phyloP scores from a whole-genome alignment of 2,888 invertebrate species.

The Drosophila rubida region DNA sequence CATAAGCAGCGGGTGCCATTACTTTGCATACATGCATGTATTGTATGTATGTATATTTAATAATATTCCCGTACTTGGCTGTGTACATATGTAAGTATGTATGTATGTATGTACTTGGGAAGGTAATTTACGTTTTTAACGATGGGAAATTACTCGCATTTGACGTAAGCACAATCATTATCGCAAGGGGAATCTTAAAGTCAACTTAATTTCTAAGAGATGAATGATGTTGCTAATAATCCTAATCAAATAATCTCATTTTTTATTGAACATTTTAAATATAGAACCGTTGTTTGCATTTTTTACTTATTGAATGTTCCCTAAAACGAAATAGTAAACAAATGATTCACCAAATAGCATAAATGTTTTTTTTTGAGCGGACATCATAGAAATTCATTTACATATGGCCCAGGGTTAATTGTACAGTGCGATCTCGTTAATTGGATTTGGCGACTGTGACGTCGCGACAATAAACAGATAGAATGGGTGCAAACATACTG shows the following conservation, averaged over 20 bases:
- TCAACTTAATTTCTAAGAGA: constrained; percentile 28
- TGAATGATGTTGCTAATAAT: too few species aligned
- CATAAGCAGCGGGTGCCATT: constrained; percentile 3
- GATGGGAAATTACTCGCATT: constrained; percentile 47
- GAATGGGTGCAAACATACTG: neutral
- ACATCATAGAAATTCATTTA: constrained; percentile 58
- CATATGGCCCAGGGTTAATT: constrained; percentile 70
- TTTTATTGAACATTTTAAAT: too few species aligned
- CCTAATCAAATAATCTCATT: too few species aligned
- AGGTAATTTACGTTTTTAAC: constrained; percentile 42
- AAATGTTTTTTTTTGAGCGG: constrained; percentile 11
- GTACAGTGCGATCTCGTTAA: constrained; percentile 66
- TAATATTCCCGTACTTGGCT: neutral
- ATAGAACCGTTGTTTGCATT: too few species aligned
- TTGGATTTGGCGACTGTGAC: constrained; percentile 58
- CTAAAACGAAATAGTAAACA: constrained; percentile 8
- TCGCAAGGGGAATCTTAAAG: constrained; percentile 35
- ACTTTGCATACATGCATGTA: too few species aligned
- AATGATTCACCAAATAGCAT: constrained; percentile 34
- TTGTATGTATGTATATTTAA: neutral
- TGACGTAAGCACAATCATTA: constrained; percentile 33
- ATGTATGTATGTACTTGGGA: neutral
- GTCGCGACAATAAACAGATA: constrained; percentile 15
- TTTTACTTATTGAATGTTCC: too few species aligned
- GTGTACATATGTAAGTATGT: neutral